Evolutionary conservation across 2,888 invertebrate species (phyloP), one percentile per base, ranked within the genome.

Genomic region (Eurytoma californica): DNA sequence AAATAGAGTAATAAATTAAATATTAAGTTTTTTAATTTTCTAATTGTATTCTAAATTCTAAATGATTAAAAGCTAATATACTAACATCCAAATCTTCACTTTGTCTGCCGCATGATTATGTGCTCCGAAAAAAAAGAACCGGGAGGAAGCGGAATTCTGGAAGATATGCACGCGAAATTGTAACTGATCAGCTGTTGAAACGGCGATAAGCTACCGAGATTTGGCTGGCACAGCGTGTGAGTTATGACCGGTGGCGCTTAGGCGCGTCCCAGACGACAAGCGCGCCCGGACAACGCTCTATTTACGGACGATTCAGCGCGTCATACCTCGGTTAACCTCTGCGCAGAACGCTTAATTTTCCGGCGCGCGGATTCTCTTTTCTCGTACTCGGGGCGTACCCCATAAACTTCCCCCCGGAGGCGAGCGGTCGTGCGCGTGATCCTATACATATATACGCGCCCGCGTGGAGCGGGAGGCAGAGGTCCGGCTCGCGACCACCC

Each of bases 271-370:
- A 61, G 47, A 51, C 75, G 53, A 51, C 53, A 30, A 30, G 87
- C 87, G 86, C 90, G 88, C 88, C 88, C 90, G 90, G 91, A 39
- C 39, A 39, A 90, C 91, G 92, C 92, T 92, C 92, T 91, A 92
- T 92, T 92, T 92, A 92, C 91, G 92, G 92, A 92, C 91, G 91
- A 92, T 92, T 92, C 91, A 91, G 91, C 91, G 88, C 88, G 90
- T 89, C 91, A 90, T 90, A 89, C 89, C 86, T 89, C 88, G 91
- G 90, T 91, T 89, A 90, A 89, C 89, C 89, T 89, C 88, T 70
- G 72, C 58, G 66, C 69, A 55, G 67, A 79, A 80, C 80, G 61
- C 80, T 80, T 80, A 80, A 80, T 80, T 91, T 90, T 90, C 87
- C 86, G 73, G 55, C 63, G 72, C 66, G 77, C 51, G 72, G 20